These are phyloP conservation scores for Ochlodes sylvanus DNA, from an alignment of 2,888 invertebrate genomes.

Conservation along the genomic window DNA sequence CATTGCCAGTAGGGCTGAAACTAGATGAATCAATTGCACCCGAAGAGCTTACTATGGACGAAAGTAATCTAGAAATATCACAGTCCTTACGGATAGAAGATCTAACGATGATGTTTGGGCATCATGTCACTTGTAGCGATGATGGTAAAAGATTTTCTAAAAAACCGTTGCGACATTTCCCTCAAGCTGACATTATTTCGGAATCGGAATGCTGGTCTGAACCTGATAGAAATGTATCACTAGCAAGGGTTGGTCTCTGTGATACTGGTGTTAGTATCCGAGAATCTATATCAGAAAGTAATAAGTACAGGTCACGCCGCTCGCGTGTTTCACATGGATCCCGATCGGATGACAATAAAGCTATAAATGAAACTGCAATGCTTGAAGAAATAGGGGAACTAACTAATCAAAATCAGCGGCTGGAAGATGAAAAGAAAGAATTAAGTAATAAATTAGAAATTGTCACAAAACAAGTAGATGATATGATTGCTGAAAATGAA, in stretches of 20 bases:
- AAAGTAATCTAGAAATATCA: slow-evolving; percentile 74
- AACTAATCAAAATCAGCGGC: slow-evolving; percentile 58
- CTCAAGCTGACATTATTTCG: slow-evolving; percentile 70
- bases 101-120: slow-evolving; percentile 79
- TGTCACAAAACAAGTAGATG: slow-evolving; percentile 64
- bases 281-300: slow-evolving; percentile 66
- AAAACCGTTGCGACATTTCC: slow-evolving; percentile 57
- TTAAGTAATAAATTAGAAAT: slow-evolving; percentile 73
- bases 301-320: slow-evolving; percentile 67
- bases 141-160: slow-evolving; percentile 56
- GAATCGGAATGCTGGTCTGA: slow-evolving; percentile 96
- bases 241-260: slow-evolving; percentile 89
- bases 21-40: slow-evolving; percentile 78
- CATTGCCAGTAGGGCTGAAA: slow-evolving; percentile 76
- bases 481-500: slow-evolving; percentile 60
- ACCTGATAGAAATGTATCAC: slow-evolving; percentile 92
- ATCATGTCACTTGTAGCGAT: slow-evolving; percentile 67
- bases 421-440: slow-evolving; percentile 70
- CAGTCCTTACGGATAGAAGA: slow-evolving; percentile 76
- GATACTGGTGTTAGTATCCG: slow-evolving; percentile 62
- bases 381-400: slow-evolving; percentile 82
- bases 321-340: slow-evolving; percentile 74
- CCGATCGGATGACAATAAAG: slow-evolving; percentile 74
- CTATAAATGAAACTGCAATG: slow-evolving; percentile 80
- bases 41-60: slow-evolving; percentile 76